A percentile compares a stretch with the other conserved stretches of the same genome.
Evolutionary conservation across 2,888 invertebrate genomes (phyloP).

Genomic region (Tenthredo mesomela): DNA sequence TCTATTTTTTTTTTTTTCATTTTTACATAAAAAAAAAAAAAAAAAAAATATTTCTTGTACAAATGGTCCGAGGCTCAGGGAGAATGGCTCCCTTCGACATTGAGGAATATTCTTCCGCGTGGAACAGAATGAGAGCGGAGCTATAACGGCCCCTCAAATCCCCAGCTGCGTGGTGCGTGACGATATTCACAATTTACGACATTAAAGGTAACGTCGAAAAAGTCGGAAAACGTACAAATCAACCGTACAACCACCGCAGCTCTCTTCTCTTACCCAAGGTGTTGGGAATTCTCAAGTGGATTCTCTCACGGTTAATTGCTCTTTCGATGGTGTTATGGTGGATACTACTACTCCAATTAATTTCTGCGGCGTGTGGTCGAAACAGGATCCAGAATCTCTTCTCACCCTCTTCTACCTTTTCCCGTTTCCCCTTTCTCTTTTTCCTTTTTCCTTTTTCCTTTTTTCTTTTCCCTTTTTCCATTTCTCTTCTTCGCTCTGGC

Average conservation of each 20-base stretch:
- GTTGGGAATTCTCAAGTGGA: slow-evolving; percentile 15
- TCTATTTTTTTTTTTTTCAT: neutral
- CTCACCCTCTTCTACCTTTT: neutral
- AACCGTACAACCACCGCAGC: neutral
- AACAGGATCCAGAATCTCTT: neutral
- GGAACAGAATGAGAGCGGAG: neutral
- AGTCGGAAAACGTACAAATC: neutral
- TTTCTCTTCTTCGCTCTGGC: neutral
- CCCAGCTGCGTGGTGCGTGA: slow-evolving; percentile 19
- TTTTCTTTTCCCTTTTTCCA: neutral
- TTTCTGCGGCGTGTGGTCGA: slow-evolving; percentile 15
- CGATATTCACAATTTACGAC: neutral
- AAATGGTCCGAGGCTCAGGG: neutral
- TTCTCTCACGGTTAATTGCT: slow-evolving; percentile 35
- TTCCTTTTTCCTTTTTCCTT: neutral
- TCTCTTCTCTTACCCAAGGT: neutral
- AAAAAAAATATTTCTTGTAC: slow-evolving; percentile 16
- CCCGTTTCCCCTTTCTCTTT: neutral
- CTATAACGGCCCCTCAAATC: slow-evolving; percentile 14
- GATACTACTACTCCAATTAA: slow-evolving; percentile 25
- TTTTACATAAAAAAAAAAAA: too few relatives aligned
- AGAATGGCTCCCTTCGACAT: slow-evolving; percentile 20
- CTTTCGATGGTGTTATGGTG: slow-evolving; percentile 29
- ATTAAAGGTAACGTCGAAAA: slow-evolving; percentile 6
- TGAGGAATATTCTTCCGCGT: slow-evolving; percentile 21